Evolutionary conservation across 1,140 invertebrate species (phyloP).

Genomic region (Belonocnema kinseyi): DNA sequence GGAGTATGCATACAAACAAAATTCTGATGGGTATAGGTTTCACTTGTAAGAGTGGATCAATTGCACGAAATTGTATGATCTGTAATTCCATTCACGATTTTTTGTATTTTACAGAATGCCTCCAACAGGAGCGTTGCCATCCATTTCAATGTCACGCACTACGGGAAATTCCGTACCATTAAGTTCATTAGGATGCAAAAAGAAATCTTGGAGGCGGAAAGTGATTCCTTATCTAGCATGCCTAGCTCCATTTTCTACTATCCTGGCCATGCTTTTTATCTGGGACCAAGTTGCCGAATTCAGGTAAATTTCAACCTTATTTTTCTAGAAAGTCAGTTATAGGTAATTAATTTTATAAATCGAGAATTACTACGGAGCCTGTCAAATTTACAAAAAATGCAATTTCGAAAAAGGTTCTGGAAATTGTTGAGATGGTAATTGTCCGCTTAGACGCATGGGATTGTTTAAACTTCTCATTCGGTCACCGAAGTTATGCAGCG

Average conservation of each 20-base stretch:
- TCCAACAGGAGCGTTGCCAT: slow-evolving; percentile 47
- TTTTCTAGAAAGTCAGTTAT: slow-evolving; percentile 17
- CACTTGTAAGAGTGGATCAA: too few species aligned
- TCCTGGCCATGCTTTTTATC: slow-evolving; percentile 70
- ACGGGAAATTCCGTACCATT: slow-evolving; percentile 40
- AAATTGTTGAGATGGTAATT: too few species aligned
- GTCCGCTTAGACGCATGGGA: too few species aligned
- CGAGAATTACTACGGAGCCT: background rate
- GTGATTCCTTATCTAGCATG: slow-evolving; percentile 70
- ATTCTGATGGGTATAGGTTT: too few species aligned
- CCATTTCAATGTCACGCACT: slow-evolving; percentile 37
- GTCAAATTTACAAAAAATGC: too few species aligned
- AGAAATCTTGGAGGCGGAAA: slow-evolving; percentile 64
- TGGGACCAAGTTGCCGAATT: slow-evolving; percentile 68
- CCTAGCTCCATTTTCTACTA: slow-evolving; percentile 69
- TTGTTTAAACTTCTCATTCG: too few species aligned
- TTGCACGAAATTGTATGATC: too few species aligned
- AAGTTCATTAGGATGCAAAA: slow-evolving; percentile 48
- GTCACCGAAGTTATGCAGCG: too few species aligned
- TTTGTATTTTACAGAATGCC: slow-evolving; percentile 55
- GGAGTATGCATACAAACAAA: too few species aligned
- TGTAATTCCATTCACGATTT: background rate
- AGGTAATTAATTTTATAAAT: slow-evolving; percentile 1
- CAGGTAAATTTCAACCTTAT: slow-evolving; percentile 52
- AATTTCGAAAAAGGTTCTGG: too few species aligned